A percentile compares a stretch with the other conserved stretches of the same genome.
These are phyloP conservation scores for Borostomias antarcticus DNA, from an alignment of 2,797 vertebrate genomes.

Conservation along the genomic window DNA sequence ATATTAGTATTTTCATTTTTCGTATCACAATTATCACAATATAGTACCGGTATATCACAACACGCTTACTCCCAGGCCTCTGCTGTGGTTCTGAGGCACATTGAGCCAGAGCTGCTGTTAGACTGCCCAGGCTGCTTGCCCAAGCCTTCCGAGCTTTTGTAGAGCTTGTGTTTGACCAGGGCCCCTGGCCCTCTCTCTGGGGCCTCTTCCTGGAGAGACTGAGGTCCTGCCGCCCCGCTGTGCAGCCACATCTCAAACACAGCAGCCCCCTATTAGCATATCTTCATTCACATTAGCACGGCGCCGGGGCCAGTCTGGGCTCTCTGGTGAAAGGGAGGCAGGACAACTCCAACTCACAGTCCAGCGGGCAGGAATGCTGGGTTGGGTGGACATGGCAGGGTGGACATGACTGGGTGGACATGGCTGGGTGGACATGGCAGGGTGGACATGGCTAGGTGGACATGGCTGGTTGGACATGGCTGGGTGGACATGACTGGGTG, in stretches of 20 bases:
- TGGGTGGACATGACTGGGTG: conserved; percentile 37
- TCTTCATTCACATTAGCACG: conserved; percentile 76
- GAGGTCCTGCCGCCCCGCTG: conserved; percentile 69
- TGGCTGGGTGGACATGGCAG: conserved; percentile 39
- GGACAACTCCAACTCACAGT: conserved; percentile 67
- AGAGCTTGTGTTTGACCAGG: conserved; percentile 72
- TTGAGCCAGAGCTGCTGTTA: conserved; percentile 57
- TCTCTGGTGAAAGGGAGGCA: conserved; percentile 62
- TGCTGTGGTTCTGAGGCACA: neutral
- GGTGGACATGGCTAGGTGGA: neutral
- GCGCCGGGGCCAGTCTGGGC: conserved; percentile 59
- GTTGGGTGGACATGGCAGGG: conserved; percentile 44
- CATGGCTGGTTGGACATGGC: too few relatives aligned
- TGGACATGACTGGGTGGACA: too few relatives aligned
- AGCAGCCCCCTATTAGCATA: conserved; percentile 72
- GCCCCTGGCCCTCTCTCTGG: conserved; percentile 75
- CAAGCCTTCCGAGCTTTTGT: conserved; percentile 74
- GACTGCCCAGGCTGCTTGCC: conserved; percentile 67
- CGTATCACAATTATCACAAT: too few relatives aligned
- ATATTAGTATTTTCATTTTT: too few relatives aligned
- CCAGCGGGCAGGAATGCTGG: conserved; percentile 75
- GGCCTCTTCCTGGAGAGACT: conserved; percentile 68
- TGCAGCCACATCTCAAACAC: conserved; percentile 69
- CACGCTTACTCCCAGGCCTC: conserved; percentile 43
- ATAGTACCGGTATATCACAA: conserved; percentile 52